Conservation (phyloP, 2,888 invertebrate genomes). For the Eudasyphora cyanicolor region DNA sequence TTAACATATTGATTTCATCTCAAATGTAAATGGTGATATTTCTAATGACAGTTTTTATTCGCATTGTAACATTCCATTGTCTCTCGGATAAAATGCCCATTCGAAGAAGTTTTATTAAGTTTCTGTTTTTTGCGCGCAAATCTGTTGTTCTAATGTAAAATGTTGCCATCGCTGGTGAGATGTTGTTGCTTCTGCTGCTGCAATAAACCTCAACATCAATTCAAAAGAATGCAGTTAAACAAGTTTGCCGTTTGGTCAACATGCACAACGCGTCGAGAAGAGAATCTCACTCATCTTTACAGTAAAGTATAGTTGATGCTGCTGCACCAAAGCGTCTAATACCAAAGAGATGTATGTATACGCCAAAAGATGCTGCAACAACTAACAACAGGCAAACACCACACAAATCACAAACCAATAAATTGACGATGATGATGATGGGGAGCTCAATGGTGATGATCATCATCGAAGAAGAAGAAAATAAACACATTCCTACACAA, state of each 20-base stretch:
- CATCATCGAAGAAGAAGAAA: not conserved
- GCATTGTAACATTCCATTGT: no score
- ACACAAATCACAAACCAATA: conserved; percentile 38
- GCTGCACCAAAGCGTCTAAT: conserved; percentile 6
- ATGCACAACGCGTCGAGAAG: not conserved
- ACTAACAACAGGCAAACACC: not conserved
- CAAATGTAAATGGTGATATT: not conserved
- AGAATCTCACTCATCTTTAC: conserved; percentile 5
- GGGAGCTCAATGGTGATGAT: conserved; percentile 18
- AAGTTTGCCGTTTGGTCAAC: conserved; percentile 50
- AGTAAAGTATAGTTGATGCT: conserved; percentile 12
- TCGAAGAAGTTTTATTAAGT: not conserved
- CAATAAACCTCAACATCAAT: conserved; percentile 37
- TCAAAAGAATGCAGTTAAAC: conserved; percentile 61
- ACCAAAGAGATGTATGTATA: not conserved
- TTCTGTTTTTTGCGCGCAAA: conserved; percentile 8
- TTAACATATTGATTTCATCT: not conserved
- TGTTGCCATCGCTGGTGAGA: not conserved
- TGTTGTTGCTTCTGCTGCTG: not conserved
- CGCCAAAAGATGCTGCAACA: conserved; percentile 15
- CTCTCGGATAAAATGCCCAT: not conserved
- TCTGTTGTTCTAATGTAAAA: conserved; percentile 17
- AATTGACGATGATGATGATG: conserved; percentile 8
- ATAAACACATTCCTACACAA: conserved; percentile 50
- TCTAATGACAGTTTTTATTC: not conserved